phyloP scores from a whole-genome alignment of 2,888 invertebrate genomes.

The Diplolepis rosae region DNA sequence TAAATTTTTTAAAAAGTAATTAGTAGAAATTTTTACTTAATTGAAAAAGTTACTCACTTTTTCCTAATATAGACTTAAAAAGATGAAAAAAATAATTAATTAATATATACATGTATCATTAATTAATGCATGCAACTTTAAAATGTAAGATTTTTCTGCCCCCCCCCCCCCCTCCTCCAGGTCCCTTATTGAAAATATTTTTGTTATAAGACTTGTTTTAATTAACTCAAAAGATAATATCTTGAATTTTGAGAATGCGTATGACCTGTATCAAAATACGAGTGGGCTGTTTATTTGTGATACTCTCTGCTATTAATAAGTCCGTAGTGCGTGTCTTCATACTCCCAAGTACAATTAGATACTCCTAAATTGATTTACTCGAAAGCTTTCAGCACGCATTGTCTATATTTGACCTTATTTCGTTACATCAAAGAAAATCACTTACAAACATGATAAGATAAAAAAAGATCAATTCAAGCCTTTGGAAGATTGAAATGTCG shows the following conservation, averaged over 20 bases:
- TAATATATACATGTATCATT: too few species aligned
- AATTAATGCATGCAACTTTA: too few species aligned
- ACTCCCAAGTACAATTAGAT: slow-evolving; percentile 18
- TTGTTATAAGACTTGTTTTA: too few species aligned
- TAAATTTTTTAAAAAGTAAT: too few species aligned
- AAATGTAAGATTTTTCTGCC: too few species aligned
- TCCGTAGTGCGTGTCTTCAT: neutral
- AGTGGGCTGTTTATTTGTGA: slow-evolving; percentile 10
- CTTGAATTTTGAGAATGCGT: neutral
- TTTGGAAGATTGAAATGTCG: neutral
- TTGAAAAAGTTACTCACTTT: too few species aligned
- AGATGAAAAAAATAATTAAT: too few species aligned
- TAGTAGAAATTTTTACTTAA: too few species aligned
- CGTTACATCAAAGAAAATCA: neutral
- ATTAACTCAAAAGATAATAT: neutral
- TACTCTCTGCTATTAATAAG: slow-evolving; percentile 22
- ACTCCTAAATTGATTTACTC: slow-evolving; percentile 3
- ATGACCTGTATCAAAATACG: slow-evolving; percentile 13
- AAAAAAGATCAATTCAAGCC: neutral
- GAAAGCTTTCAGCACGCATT: slow-evolving; percentile 18
- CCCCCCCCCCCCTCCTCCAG: too few species aligned
- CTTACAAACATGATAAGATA: neutral
- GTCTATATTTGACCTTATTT: slow-evolving; percentile 24
- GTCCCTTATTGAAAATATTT: too few species aligned
- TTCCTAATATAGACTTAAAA: too few species aligned